A percentile compares a stretch with the other conserved stretches of the same genome.
These are phyloP conservation scores for Rhinopomastus cyanomelas DNA, from an alignment of 2,113 vertebrate species.

Conservation along the genomic window DNA sequence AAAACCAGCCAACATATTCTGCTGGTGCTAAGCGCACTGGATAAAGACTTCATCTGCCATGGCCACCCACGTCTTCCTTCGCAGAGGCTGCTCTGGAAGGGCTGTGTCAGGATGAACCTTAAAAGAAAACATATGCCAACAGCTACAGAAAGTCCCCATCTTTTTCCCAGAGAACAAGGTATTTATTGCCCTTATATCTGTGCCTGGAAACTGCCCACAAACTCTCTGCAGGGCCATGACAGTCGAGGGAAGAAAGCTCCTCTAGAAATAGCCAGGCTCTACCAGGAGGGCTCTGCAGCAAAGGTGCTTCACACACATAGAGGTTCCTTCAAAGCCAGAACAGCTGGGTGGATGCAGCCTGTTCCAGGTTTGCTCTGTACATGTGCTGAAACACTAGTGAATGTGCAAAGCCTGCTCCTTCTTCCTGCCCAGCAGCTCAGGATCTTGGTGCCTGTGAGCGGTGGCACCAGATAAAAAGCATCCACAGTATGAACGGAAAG, in stretches of 20 bases:
- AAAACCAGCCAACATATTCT: background rate
- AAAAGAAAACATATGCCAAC: no score
- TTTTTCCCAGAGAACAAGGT: background rate
- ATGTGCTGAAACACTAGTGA: background rate
- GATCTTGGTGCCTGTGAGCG: background rate
- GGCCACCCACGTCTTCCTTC: background rate
- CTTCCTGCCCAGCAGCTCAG: background rate
- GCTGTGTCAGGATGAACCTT: background rate
- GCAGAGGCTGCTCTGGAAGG: background rate
- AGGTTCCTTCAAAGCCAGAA: background rate
- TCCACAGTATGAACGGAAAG: background rate
- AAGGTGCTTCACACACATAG: background rate
- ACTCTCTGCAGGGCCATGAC: background rate
- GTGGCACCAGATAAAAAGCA: background rate
- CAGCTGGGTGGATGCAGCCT: background rate
- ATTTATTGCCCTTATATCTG: background rate
- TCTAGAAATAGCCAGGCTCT: background rate
- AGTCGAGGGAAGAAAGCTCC: rapidly evolving
- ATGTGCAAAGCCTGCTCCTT: background rate
- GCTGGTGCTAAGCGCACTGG: background rate
- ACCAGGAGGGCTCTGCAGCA: background rate
- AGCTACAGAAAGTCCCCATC: background rate
- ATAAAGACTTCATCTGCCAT: background rate
- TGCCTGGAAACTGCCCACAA: background rate
- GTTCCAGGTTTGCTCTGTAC: background rate